Evolutionary conservation across 2,888 invertebrate species (phyloP).

Genomic region (Melieria omissa): DNA sequence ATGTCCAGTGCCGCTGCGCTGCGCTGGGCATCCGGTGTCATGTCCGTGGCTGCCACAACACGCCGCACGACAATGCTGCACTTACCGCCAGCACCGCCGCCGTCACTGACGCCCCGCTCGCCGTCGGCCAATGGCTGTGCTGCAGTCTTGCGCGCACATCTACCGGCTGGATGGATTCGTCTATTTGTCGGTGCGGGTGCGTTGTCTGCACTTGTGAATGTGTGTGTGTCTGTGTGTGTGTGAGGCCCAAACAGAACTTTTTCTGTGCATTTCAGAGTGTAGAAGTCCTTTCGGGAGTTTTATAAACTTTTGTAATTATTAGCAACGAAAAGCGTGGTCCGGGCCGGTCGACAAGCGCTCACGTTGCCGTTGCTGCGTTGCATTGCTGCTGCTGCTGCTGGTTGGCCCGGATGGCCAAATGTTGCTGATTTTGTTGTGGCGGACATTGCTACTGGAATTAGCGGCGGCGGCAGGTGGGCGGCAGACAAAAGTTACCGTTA

Average conservation of each 20-base stretch:
- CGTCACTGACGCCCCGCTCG: too few relatives aligned
- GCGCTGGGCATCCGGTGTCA: slow-evolving; percentile 8
- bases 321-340: slow-evolving; percentile 47
- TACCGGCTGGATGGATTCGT: not conserved
- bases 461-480: slow-evolving; percentile 1
- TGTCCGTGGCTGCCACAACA: slow-evolving; percentile 6
- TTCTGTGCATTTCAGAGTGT: slow-evolving; percentile 35
- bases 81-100: not conserved
- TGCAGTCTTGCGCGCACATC: too few relatives aligned
- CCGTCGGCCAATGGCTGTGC: too few relatives aligned
- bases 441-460: slow-evolving; percentile 40
- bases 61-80: slow-evolving; percentile 14
- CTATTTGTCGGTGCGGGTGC: slow-evolving; percentile 5
- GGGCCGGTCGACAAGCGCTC: slow-evolving; percentile 50
- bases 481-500: slow-evolving; percentile 23
- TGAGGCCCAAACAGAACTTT: slow-evolving; percentile 36
- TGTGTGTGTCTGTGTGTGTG: not conserved
- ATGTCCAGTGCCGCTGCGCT: too few relatives aligned
- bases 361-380: too few relatives aligned
- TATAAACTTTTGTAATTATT: slow-evolving; percentile 58
- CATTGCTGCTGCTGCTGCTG: too few relatives aligned
- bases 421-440: not conserved
- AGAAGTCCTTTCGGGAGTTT: slow-evolving; percentile 50
- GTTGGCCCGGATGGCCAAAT: too few relatives aligned
- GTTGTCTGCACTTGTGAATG: slow-evolving; percentile 2